Base-by-base conservation (phyloP, 2,113 vertebrate species). In the Dasypus novemcinctus region DNA sequence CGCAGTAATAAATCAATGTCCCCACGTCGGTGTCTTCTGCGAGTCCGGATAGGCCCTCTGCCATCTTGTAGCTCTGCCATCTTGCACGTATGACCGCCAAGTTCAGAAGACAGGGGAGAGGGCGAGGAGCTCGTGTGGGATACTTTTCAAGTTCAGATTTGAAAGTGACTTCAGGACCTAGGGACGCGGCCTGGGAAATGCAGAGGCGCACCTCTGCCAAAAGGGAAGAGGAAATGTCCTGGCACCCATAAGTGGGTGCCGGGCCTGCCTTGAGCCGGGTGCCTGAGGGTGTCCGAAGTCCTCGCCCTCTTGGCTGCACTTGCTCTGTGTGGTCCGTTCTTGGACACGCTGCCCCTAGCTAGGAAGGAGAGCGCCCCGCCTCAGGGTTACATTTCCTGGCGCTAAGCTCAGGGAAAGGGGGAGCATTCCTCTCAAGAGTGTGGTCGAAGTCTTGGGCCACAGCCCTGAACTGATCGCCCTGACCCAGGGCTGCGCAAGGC, bases 11-110 rank as follows among this genome's bases (percentile, higher is more conserved):
- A 71, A 17, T 4, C n/a, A 31, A 41, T 5, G 38, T 2, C 4
- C 1, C 0, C 1, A 52, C 52, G 38, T 52, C 23, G 1, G 54
- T 11, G 43, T 31, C 72, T 76, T 41, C 8, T 59, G 8, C 15
- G 17, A n/a, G 49, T 7, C 33, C 0, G 5, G 17, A 10, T 2
- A 63, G 20, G 20, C 10, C 23, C 4, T 7, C 41, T 25, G 64
- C 27, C 6, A 7, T 17, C 57, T 81, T 41, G 25, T 49, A 52
- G 78, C 68, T n/a, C 29, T 6, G 54, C 41, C 4, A 0, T 63
- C 69, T 43, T 64, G 68, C 5, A 29, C 63, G 6, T 5, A 0
- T 0, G 33, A 15, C 33, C 46, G 31, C 46, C 8, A 1, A 17
- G 82, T 23, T 29, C 43, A 29, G 57, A 21, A 5, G 7, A 2